A percentile compares a stretch with the other conserved stretches of the same genome.
These are phyloP conservation scores for Cydia pomonella DNA, from an alignment of 1,140 invertebrate genomes.

Conservation along the genomic window DNA sequence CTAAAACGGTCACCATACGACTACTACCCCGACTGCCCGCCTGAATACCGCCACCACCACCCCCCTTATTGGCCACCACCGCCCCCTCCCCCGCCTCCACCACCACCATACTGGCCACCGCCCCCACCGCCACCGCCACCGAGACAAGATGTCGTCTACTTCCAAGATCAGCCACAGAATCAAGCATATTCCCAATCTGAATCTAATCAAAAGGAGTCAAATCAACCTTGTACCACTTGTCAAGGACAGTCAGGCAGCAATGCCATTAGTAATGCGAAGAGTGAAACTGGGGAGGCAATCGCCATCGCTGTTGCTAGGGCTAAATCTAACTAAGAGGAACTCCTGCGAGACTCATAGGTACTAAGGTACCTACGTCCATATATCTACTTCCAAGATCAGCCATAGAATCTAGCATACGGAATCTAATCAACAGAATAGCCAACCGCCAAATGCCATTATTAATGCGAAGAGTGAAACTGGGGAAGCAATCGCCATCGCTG, in stretches of 20 bases:
- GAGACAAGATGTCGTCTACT: neutral
- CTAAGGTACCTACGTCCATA: too few species aligned
- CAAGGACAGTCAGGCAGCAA: slow-evolving; percentile 26
- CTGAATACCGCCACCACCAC: neutral
- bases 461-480: slow-evolving; percentile 56
- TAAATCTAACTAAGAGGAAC: slow-evolving; percentile 5
- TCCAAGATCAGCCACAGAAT: slow-evolving; percentile 31
- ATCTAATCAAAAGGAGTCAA: neutral
- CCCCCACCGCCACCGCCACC: slow-evolving; percentile 41
- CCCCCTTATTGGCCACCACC: slow-evolving; percentile 29
- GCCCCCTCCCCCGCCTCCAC: slow-evolving; percentile 40
- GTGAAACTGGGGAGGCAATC: slow-evolving; percentile 53
- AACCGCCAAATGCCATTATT: slow-evolving; percentile 45
- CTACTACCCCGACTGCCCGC: slow-evolving; percentile 37
- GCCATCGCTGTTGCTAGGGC: slow-evolving; percentile 53
- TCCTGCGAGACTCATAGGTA: too few species aligned
- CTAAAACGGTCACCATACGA: slow-evolving; percentile 51
- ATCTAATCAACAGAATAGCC: too few species aligned
- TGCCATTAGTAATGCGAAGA: slow-evolving; percentile 56
- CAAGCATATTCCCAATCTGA: slow-evolving; percentile 8
- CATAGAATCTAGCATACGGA: slow-evolving; percentile 22
- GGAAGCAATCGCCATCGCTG: slow-evolving; percentile 54
- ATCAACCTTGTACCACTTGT: neutral
- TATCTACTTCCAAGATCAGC: neutral
- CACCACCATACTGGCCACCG: slow-evolving; percentile 38